These are phyloP conservation scores for Mellilla xanthometata DNA, from an alignment of 2,888 invertebrate species.

Conservation along the genomic window DNA sequence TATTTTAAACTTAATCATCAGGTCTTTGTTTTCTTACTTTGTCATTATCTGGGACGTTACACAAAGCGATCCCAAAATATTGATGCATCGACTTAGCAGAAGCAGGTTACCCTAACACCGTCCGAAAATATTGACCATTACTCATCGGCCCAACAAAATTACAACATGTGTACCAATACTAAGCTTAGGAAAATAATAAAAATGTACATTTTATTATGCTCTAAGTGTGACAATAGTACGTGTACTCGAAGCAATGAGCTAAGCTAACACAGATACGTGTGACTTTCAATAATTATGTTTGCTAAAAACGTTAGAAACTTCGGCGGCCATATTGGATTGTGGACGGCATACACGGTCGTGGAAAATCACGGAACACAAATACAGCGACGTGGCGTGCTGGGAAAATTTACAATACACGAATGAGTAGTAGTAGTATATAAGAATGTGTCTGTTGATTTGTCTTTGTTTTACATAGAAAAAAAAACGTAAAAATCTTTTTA, in stretches of 20 bases:
- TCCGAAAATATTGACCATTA: constrained; percentile 24
- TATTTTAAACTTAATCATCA: too few relatives aligned
- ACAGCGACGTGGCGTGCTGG: constrained; percentile 22
- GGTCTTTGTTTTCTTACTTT: too few relatives aligned
- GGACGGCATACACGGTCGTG: constrained; percentile 43
- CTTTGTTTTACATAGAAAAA: too few relatives aligned
- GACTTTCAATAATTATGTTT: constrained; percentile 80
- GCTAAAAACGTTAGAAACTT: constrained; percentile 63
- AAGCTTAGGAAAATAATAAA: constrained; percentile 26
- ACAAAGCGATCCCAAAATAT: not conserved
- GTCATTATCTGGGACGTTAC: too few relatives aligned
- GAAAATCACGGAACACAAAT: constrained; percentile 49
- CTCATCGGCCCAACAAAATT: constrained; percentile 32
- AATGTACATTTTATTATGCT: constrained; percentile 37
- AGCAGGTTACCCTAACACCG: too few relatives aligned
- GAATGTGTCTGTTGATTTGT: not conserved
- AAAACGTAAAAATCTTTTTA: too few relatives aligned
- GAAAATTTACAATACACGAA: constrained; percentile 25
- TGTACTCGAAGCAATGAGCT: constrained; percentile 67
- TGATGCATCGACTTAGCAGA: not conserved
- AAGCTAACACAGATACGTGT: constrained; percentile 68
- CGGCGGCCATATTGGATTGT: constrained; percentile 61
- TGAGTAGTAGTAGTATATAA: not conserved
- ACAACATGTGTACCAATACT: constrained; percentile 28
- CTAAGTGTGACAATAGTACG: constrained; percentile 47